phyloP scores from a whole-genome alignment of 2,797 vertebrate genomes.

The Aulostomus chinensis region DNA sequence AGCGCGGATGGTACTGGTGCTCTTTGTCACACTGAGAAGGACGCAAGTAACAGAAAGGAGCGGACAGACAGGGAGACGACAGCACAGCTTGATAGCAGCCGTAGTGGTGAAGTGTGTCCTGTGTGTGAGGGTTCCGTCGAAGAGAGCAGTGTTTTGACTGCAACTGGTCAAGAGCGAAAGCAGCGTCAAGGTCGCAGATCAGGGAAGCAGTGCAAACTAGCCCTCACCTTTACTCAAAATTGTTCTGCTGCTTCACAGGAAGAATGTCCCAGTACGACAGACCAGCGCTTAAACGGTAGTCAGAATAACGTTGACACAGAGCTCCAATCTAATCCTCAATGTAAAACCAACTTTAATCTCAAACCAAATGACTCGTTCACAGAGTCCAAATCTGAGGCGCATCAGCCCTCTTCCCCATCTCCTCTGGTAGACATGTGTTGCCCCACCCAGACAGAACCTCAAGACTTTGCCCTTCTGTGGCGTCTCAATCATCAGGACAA shows the following conservation, averaged over 20 bases:
- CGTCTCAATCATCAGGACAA: constrained; percentile 79
- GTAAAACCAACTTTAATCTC: constrained; percentile 7
- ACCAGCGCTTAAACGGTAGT: constrained; percentile 9
- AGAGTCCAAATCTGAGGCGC: constrained; percentile 1
- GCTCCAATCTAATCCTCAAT: background rate
- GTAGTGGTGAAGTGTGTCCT: constrained; percentile 16
- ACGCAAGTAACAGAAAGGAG: background rate
- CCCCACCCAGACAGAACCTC: constrained; percentile 86
- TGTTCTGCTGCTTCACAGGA: constrained; percentile 37
- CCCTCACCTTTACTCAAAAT: constrained; percentile 85
- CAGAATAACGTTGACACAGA: constrained; percentile 6
- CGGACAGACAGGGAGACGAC: background rate
- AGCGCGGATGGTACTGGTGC: background rate
- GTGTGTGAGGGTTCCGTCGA: constrained; percentile 40
- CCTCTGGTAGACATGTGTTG: constrained; percentile 8
- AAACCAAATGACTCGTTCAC: constrained; percentile 3
- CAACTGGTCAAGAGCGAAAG: constrained; percentile 72
- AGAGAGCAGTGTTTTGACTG: constrained; percentile 26
- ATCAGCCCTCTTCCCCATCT: background rate
- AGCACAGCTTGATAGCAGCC: constrained; percentile 20
- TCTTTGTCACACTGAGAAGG: constrained; percentile 3
- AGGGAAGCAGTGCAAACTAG: constrained; percentile 84
- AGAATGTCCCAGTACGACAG: constrained; percentile 22
- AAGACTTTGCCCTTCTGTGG: constrained; percentile 92
- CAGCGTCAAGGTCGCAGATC: constrained; percentile 74